Evolutionary conservation across 2,113 vertebrate species (phyloP).

Genomic region (Saguinus imperator): DNA sequence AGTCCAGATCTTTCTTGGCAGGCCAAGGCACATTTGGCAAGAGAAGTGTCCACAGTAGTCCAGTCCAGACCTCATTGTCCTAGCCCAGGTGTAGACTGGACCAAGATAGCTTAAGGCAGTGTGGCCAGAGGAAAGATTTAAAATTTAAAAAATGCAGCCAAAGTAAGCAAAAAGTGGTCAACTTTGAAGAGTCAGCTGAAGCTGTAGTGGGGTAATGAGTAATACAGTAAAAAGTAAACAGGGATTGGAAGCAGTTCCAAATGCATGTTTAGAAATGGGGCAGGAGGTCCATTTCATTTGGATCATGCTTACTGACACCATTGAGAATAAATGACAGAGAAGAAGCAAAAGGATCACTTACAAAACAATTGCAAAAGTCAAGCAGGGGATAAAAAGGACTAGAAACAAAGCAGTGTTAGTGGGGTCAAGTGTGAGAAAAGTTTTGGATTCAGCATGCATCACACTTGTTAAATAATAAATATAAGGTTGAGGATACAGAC

Average conservation of each 20-base stretch:
- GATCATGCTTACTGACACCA: background rate
- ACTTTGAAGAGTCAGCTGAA: background rate
- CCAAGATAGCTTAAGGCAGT: background rate
- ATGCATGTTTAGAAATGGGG: background rate
- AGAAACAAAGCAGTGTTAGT: background rate
- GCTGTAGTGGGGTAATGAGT: background rate
- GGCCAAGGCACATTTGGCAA: background rate
- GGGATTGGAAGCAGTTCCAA: background rate
- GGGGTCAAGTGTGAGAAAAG: background rate
- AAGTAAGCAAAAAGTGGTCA: conserved; percentile 26
- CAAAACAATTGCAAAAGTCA: background rate
- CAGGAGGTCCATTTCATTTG: background rate
- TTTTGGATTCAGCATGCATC: background rate
- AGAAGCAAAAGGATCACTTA: background rate
- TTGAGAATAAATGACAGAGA: background rate
- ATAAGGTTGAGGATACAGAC: background rate
- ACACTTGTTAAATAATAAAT: background rate
- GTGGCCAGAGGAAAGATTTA: background rate
- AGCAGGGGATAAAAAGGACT: background rate
- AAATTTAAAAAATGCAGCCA: background rate
- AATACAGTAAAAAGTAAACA: background rate
- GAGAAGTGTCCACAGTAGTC: background rate
- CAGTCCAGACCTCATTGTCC: background rate
- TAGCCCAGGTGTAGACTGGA: background rate
- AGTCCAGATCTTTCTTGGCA: background rate